Evolutionary conservation across 2,797 vertebrate genomes (phyloP), one percentile per base, ranked within the genome.

Genomic region (Malurus leucopterus): DNA sequence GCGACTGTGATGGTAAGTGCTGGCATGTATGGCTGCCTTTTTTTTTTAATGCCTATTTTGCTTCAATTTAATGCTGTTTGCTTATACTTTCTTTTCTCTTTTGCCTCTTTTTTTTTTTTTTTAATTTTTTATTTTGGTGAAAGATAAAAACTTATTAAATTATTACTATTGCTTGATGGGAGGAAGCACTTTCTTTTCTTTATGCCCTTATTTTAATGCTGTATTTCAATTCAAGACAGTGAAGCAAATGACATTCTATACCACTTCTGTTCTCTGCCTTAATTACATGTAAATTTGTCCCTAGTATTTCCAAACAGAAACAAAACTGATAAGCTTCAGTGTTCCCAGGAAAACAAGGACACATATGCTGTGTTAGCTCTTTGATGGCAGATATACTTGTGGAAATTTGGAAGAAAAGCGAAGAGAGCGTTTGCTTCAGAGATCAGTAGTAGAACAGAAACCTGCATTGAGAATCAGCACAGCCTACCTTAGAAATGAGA

Each of bases 1-100:
- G 98, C 98, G 92, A 98, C 98, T 94, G 97, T 98, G 93, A 98
- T 98, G 97, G 98, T 98, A 98, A 98, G 98, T 98, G 96, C 83
- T 96, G 95, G 93, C 92, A 83, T 87, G 86, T 93, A 88, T 86
- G 93, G 90, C 94, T 94, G 86, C 82, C 71, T 59, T 86, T 91
- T 90, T 86, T 87, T 87, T 92, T 89, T 3, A 89, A 89, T 91
- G 69, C 79, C 85, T 93, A 92, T 84, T 81, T 86, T 89, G 86
- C 91, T 94, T 93, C 81, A 58, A 30, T 84, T 91, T 86, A 78
- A 84, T 88, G 91, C 93, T 89, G 36, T 82, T 94, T 79, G 85
- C 91, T 75, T 75, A 43, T 75, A 51, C 47, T 95, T 95, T 84
- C 43, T 80, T 93, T 95, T 88, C 68, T 89, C 54, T 81, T 95